Evolutionary conservation across 2,797 vertebrate genomes (phyloP), one percentile per base, ranked within the genome.

Genomic region (Typhlichthys eigenmanni): DNA sequence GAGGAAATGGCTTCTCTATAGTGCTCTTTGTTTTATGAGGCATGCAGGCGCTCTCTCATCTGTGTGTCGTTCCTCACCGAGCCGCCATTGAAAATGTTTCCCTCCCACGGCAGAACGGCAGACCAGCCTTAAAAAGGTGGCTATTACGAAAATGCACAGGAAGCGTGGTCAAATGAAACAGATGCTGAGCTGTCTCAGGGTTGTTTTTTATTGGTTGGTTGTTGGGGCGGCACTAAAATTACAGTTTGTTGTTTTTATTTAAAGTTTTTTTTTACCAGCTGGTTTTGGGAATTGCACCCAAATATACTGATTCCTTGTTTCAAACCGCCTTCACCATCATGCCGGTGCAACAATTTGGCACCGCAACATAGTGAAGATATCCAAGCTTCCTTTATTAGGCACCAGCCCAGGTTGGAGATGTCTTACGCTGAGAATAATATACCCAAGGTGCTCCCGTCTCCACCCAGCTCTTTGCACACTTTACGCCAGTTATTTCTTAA

Each of bases 1-100:
- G 84, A 87, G 81, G 82, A 89, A 90, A 88, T 76, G 80, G 80
- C 75, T 85, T 75, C 71, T 85, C 85, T 70, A 63, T 84, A 70
- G 78, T 81, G 69, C 83, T 84, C 75, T 72, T 74, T 80, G 83
- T 83, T 92, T 93, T 88, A 92, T 89, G 91, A 92, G 85, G 84
- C 87, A 73, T 85, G 80, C 73, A 82, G 82, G 75, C 64, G 57
- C 80, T 87, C 81, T 82, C 84, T 90, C 85, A 83, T 89, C 83
- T 86, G 81, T 86, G 86, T 68, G 49, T 74, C 80, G 68, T 74
- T 81, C 87, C 83, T 71, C 64, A 71, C 71, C 52, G 3, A 32
- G 19, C 68, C 66, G n/a, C 69, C 68, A 56, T 72, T 72, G 46
- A 62, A 68, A 32, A 56, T 54, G 34, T 64, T 75, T 82, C 68